Evolutionary conservation across 2,797 vertebrate species (phyloP).

Genomic region (Geotrypetes seraphini): DNA sequence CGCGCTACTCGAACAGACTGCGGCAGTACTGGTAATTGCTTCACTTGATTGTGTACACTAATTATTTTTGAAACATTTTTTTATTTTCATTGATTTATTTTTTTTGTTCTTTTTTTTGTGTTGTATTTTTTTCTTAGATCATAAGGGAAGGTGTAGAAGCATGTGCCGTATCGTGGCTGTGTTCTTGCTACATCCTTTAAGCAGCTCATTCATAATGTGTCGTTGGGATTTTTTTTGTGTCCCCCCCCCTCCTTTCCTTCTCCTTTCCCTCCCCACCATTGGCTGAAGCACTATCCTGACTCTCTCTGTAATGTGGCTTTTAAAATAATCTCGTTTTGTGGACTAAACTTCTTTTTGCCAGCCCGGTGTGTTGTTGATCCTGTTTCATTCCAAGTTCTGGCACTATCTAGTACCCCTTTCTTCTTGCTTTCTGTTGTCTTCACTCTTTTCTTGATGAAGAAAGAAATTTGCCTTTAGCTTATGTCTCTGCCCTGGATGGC

Average conservation of each 20-base stretch:
- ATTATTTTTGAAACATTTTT: slow-evolving; percentile 45
- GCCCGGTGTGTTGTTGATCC: slow-evolving; percentile 36
- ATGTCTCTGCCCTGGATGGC: slow-evolving; percentile 43
- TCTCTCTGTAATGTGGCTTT: slow-evolving; percentile 50
- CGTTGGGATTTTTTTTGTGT: slow-evolving; percentile 41
- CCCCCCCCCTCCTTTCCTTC: neutral
- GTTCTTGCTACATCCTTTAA: slow-evolving; percentile 59
- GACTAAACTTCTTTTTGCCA: too few relatives aligned
- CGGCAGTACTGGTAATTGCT: slow-evolving; percentile 98
- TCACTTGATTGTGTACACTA: slow-evolving; percentile 65
- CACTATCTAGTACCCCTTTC: slow-evolving; percentile 24
- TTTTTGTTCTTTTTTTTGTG: slow-evolving; percentile 19
- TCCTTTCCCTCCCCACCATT: slow-evolving; percentile 41
- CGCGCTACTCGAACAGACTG: slow-evolving; percentile 95
- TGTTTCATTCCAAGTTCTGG: slow-evolving; percentile 37
- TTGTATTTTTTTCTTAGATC: slow-evolving; percentile 64
- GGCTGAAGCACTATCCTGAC: slow-evolving; percentile 55
- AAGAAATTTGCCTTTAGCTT: slow-evolving; percentile 39
- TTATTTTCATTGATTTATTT: slow-evolving; percentile 16
- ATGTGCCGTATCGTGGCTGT: slow-evolving; percentile 82
- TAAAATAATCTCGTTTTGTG: too few relatives aligned
- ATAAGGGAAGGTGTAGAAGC: slow-evolving; percentile 94
- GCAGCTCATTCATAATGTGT: slow-evolving; percentile 49
- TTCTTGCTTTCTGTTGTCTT: slow-evolving; percentile 38
- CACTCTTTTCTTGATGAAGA: slow-evolving; percentile 30